phyloP scores from a whole-genome alignment of 2,113 vertebrate species.

The Dendropsophus ebraccatus region DNA sequence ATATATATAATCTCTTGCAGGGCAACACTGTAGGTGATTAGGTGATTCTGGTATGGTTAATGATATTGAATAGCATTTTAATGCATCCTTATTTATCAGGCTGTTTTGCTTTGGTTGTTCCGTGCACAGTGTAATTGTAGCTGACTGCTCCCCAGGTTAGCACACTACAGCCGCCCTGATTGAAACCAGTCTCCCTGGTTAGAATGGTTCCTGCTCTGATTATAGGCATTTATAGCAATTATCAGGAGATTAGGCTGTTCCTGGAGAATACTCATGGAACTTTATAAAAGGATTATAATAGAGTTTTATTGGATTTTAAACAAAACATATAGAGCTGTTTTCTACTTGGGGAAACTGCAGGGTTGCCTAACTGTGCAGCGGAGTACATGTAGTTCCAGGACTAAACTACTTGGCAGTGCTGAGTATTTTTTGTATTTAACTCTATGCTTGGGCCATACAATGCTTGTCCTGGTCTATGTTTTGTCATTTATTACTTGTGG shows the following conservation, averaged over 20 bases:
- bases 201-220: conserved; percentile 88
- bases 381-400: conserved; percentile 4
- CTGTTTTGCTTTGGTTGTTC: conserved; percentile 54
- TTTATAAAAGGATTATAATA: conserved; percentile 88
- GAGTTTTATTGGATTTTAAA: conserved; percentile 89
- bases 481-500: too few relatives aligned
- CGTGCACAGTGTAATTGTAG: conserved; percentile 63
- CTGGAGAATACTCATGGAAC: conserved; percentile 81
- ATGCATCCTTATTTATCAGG: background rate
- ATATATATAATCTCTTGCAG: background rate
- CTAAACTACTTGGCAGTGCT: background rate
- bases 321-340: conserved; percentile 72
- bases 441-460: background rate
- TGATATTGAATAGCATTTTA: background rate
- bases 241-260: conserved; percentile 81
- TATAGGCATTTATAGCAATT: conserved; percentile 95
- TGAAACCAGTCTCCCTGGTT: conserved; percentile 83
- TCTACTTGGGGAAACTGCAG: conserved; percentile 66
- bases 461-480: background rate
- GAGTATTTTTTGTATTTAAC: background rate
- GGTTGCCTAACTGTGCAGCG: background rate
- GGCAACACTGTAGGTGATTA: background rate
- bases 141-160: conserved; percentile 69
- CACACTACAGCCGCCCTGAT: conserved; percentile 76
- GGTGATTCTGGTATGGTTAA: background rate